Conservation (phyloP, 2,797 vertebrate species). For the Antrozous pallidus region DNA sequence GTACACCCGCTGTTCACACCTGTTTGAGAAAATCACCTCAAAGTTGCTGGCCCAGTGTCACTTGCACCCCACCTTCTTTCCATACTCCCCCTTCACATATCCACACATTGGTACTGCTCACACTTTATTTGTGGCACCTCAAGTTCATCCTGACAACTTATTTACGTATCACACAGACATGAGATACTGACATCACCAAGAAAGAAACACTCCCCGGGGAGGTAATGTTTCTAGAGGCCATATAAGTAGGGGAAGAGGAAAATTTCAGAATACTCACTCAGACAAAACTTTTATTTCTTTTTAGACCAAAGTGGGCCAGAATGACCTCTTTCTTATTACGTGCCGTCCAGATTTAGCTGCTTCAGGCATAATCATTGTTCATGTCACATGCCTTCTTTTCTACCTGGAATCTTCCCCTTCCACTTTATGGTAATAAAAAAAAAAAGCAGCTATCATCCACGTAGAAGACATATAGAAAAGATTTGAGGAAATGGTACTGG, state of each 20-base stretch:
- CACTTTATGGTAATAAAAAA: neutral
- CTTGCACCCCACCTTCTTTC: neutral
- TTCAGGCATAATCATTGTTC: neutral
- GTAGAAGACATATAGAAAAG: neutral
- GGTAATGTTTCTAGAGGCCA: neutral
- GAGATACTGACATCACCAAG: neutral
- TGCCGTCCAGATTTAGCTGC: neutral
- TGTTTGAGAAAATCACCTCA: neutral
- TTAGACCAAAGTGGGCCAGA: neutral
- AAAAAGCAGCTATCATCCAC: neutral
- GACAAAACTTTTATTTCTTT: neutral
- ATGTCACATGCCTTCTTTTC: neutral
- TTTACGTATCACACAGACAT: neutral
- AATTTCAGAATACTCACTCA: neutral
- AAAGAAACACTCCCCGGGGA: neutral
- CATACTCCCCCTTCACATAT: neutral
- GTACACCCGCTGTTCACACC: slow-evolving; percentile 35
- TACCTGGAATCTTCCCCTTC: neutral
- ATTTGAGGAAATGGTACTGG: neutral
- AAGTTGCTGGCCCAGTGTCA: slow-evolving; percentile 17
- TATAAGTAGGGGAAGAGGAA: neutral
- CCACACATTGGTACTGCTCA: slow-evolving; percentile 5
- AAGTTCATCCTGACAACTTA: slow-evolving; percentile 15
- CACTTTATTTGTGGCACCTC: neutral
- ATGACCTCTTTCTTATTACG: neutral